These are phyloP conservation scores for Nineta flava DNA, from an alignment of 2,888 invertebrate genomes.

Conservation along the genomic window DNA sequence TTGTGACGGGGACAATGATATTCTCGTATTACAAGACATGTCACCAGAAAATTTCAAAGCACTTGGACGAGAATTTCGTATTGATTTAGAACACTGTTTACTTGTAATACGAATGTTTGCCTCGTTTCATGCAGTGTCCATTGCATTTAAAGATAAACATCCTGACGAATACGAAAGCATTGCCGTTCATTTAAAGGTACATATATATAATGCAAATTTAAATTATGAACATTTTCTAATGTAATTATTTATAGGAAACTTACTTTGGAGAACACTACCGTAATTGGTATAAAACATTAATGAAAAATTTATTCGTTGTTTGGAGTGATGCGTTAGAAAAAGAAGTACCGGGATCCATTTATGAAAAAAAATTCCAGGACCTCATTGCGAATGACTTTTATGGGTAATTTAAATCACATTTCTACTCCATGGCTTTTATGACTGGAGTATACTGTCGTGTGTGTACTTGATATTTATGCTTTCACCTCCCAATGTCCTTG, in stretches of 20 bases:
- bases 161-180: conserved; percentile 22
- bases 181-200: conserved; percentile 17
- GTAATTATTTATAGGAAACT: conserved; percentile 27
- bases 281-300: conserved; percentile 40
- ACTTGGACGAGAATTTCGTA: conserved; percentile 19
- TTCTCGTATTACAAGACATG: conserved; percentile 27
- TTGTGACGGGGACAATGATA: conserved; percentile 28
- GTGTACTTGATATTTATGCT: too few species aligned
- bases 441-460: too few species aligned
- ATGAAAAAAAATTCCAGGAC: conserved; percentile 36
- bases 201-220: not conserved
- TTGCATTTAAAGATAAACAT: conserved; percentile 27
- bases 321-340: conserved; percentile 45
- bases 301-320: conserved; percentile 32
- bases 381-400: conserved; percentile 36
- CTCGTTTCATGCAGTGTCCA: conserved; percentile 28
- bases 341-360: conserved; percentile 41
- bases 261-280: conserved; percentile 38
- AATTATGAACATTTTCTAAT: not conserved
- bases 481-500: too few species aligned
- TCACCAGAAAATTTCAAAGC: conserved; percentile 21
- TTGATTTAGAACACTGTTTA: conserved; percentile 21
- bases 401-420: conserved; percentile 29
- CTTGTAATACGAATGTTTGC: conserved; percentile 25
- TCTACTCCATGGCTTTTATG: too few species aligned